Percentiles rank a stretch among this genome's conserved stretches.
Evolutionary conservation across 2,888 invertebrate species (phyloP).

Genomic region (Aquatica leii): DNA sequence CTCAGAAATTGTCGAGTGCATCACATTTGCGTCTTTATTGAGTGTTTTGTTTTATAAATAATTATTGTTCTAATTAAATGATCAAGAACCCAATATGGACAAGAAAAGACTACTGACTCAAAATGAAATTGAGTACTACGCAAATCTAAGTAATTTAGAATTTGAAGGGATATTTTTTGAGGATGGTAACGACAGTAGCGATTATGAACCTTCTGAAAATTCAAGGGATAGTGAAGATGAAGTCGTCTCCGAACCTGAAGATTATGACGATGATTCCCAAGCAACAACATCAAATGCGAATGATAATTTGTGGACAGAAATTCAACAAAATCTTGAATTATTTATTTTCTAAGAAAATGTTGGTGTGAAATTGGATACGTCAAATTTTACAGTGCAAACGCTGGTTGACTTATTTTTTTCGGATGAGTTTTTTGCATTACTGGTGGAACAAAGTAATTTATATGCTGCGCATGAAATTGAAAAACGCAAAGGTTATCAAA

Average conservation of each 20-base stretch:
- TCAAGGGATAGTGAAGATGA: slow-evolving; percentile 39
- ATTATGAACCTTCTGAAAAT: slow-evolving; percentile 41
- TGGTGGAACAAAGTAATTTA: slow-evolving; percentile 44
- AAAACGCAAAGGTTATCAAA: slow-evolving; percentile 37
- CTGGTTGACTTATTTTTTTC: slow-evolving; percentile 6
- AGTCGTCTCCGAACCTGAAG: slow-evolving; percentile 37
- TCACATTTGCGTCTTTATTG: slow-evolving; percentile 40
- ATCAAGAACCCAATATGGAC: slow-evolving; percentile 37
- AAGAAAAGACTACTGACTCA: slow-evolving; percentile 41
- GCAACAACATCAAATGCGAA: slow-evolving; percentile 42
- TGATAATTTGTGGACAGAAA: slow-evolving; percentile 41
- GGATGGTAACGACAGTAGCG: slow-evolving; percentile 40
- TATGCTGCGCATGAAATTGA: slow-evolving; percentile 42
- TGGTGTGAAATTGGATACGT: slow-evolving; percentile 40
- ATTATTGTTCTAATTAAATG: slow-evolving; percentile 15
- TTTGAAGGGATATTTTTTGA: slow-evolving; percentile 37
- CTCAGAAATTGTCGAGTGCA: slow-evolving; percentile 38
- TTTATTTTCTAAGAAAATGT: slow-evolving; percentile 44
- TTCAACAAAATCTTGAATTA: slow-evolving; percentile 41
- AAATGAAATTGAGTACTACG: slow-evolving; percentile 42
- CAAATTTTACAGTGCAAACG: slow-evolving; percentile 15
- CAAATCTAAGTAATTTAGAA: slow-evolving; percentile 43
- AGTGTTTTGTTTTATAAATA: slow-evolving; percentile 36
- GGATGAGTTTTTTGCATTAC: slow-evolving; percentile 38
- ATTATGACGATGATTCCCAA: slow-evolving; percentile 39